Conservation (phyloP, 2,888 invertebrate species). For the Icerya purchasi region DNA sequence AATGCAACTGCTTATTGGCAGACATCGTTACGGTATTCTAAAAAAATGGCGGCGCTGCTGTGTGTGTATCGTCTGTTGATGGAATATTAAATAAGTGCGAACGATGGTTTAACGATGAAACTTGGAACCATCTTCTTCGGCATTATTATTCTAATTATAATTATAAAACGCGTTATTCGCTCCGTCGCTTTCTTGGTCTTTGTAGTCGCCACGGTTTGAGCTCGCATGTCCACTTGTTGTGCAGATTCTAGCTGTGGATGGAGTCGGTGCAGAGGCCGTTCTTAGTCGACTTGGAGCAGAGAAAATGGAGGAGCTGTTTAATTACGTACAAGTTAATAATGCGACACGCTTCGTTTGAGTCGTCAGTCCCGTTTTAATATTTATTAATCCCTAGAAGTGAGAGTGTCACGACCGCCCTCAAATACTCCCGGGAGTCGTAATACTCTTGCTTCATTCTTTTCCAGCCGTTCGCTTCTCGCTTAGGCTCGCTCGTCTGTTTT, state of each 20-base stretch:
- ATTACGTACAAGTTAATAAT: slow-evolving; percentile 13
- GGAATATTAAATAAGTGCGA: slow-evolving; percentile 11
- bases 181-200: no score
- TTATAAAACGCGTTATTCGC: no score
- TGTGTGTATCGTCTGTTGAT: slow-evolving; percentile 3
- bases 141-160: no score
- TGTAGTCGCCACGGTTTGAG: no score
- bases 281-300: slow-evolving; percentile 1
- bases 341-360: slow-evolving; percentile 10
- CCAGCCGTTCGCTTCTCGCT: no score
- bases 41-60: not conserved
- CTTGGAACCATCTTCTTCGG: slow-evolving; percentile 1
- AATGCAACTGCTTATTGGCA: no score
- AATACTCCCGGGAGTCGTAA: slow-evolving; percentile 10
- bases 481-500: no score
- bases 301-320: not conserved
- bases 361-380: slow-evolving; percentile 9
- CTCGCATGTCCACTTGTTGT: no score
- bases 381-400: slow-evolving; percentile 12
- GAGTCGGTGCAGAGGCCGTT: not conserved
- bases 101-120: slow-evolving; percentile 12
- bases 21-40: not conserved
- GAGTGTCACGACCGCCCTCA: slow-evolving; percentile 13
- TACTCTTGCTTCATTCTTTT: no score
- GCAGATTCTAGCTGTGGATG: not conserved